Base-by-base conservation (phyloP, 2,797 vertebrate species). In the Vespertilio murinus region DNA sequence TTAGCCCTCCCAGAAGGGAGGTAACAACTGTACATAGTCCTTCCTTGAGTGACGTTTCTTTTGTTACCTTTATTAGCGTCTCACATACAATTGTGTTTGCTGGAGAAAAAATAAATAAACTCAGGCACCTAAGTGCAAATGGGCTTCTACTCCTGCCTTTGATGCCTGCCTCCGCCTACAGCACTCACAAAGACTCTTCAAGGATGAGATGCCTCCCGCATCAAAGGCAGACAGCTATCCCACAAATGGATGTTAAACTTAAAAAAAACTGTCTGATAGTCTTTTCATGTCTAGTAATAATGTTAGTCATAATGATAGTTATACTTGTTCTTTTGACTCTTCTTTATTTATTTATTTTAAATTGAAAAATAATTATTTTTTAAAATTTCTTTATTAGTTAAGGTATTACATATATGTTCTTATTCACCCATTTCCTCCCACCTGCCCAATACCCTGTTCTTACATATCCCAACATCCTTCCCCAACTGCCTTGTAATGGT, bases 21-120 rank as follows among this genome's bases (percentile, higher is more conserved):
- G 12, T 78, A 85, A 93, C 69, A 96, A 45, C 80, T 89, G 75
- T 89, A 42, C 64, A 22, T 13, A 30, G 49, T 92, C 73, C 71
- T 82, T 93, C 67, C 56, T 83, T 73, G 40, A 88, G 79, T 30
- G 22, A 92, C 89, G 35, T 94, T 87, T 85, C 67, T 90, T 88
- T 85, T 56, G 59, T 84, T 95, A 75, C 35, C 83, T 94, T 94
- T 95, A 95, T 70, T 47, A 77, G 52, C 80, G 33, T 74, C 84
- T 95, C 88, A 94, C 49, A 81, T 84, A 84, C 93, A 95, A 82
- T 94, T 33, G 87, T 74, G 49, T 94, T 91, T 96, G 22, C 80
- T 67, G 13, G 11, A 84, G 84, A 54, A 90, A 89, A 90, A 90
- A 61, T 59, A 81, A 91, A 89, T 67, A 71, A 67, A 73, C 77